phyloP scores from a whole-genome alignment of 2,797 vertebrate species.

The Brachyalestes nurse region DNA sequence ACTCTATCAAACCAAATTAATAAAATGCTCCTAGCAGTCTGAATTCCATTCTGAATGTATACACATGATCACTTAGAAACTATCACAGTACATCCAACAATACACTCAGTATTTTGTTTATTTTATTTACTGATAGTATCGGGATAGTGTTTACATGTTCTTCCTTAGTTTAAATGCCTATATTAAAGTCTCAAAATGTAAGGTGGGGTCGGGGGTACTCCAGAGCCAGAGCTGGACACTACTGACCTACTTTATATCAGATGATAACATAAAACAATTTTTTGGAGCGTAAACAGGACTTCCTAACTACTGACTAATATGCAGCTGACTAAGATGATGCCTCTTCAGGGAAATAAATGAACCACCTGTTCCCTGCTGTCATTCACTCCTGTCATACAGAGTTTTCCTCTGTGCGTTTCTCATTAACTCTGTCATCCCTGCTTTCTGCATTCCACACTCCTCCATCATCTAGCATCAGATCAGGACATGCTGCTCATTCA shows the following conservation, averaged over 20 bases:
- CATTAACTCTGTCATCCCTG: constrained; percentile 87
- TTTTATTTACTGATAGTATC: background rate
- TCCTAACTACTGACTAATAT: constrained; percentile 28
- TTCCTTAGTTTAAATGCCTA: no score
- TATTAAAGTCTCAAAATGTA: no score
- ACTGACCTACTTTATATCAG: background rate
- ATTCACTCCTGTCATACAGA: constrained; percentile 76
- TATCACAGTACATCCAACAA: background rate
- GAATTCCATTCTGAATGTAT: background rate
- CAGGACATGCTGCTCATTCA: constrained; percentile 66
- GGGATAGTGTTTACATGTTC: background rate
- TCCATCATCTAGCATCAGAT: constrained; percentile 78
- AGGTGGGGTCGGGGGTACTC: background rate
- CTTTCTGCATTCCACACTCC: constrained; percentile 82
- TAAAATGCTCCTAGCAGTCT: background rate
- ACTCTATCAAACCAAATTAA: no score
- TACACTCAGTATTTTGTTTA: background rate
- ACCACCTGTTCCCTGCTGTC: constrained; percentile 73
- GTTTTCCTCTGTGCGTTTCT: constrained; percentile 65
- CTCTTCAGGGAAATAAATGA: constrained; percentile 38
- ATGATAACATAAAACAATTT: constrained; percentile 18
- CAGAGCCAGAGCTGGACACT: background rate
- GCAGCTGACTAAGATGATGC: constrained; percentile 13
- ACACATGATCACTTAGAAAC: background rate
- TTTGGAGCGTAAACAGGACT: constrained; percentile 12